Evolutionary conservation across 1,140 invertebrate species (phyloP).

Genomic region (Pollicipes pollicipes): DNA sequence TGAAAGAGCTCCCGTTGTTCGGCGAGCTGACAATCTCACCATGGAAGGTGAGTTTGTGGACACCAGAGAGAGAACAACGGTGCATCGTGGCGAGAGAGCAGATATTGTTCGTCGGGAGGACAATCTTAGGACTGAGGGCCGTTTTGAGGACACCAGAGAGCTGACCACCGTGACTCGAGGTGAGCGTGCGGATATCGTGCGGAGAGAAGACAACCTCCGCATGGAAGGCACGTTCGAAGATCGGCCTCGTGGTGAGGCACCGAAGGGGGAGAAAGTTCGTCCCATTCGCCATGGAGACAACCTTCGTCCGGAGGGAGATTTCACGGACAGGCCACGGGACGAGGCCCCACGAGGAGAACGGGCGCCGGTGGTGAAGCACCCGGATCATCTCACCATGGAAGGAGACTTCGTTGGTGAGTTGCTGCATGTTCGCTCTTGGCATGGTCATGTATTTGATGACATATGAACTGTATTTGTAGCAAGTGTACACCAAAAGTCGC

Average conservation of each 20-base stretch:
- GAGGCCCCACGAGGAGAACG: neutral
- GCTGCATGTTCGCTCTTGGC: too few species aligned
- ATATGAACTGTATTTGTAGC: too few species aligned
- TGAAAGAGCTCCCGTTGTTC: constrained; percentile 12
- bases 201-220: constrained; percentile 27
- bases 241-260: constrained; percentile 26
- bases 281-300: constrained; percentile 32
- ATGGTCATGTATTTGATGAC: too few species aligned
- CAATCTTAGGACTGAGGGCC: constrained; percentile 40
- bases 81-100: constrained; percentile 22
- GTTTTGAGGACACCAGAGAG: constrained; percentile 25
- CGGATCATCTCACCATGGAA: too few species aligned
- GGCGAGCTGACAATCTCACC: constrained; percentile 13
- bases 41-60: constrained; percentile 33
- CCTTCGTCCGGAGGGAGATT: constrained; percentile 39
- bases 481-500: too few species aligned
- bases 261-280: constrained; percentile 28
- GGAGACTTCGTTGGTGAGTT: too few species aligned
- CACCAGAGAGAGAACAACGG: constrained; percentile 11
- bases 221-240: constrained; percentile 25
- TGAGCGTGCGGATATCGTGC: constrained; percentile 23
- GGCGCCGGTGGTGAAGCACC: constrained; percentile 7
- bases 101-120: constrained; percentile 27
- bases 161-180: constrained; percentile 17
- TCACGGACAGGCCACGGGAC: constrained; percentile 19